Base-by-base conservation (phyloP, 2,888 invertebrate species). In the Lycocerus yunnanus region DNA sequence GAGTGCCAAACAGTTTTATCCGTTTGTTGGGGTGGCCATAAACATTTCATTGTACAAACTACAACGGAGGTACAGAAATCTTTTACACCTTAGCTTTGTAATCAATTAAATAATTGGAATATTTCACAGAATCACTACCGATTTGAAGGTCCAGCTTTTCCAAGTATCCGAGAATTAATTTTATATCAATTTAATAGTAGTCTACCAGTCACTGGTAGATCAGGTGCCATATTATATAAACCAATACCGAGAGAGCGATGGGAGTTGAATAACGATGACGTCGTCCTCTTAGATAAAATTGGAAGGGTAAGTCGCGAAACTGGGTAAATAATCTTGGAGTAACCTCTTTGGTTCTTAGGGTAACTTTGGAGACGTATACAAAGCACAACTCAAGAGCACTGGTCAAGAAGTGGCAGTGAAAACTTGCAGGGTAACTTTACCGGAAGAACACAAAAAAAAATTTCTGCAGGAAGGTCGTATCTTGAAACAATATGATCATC, bases 341-440 rank as follows among this genome's bases (percentile, higher is more conserved):
- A 15, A 43, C 67, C 60, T 61, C 74, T 61, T 65, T 58, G 24
- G 69, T 69, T 81, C 83, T 71, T 85, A 98, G 97, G 98, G 98
- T 66, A 98, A 98, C 87, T 98, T 98, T 87, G 98, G 98, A 1
- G 98, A 98, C 87, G 98, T 98, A 1, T 97, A 97, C 88, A 95
- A 95, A 87, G 98, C 97, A 3, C 92, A 94, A 72, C 89, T 97
- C 59, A 94, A 94, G 86, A 92, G 93, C 13, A 93, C 94, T 71
- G 93, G 93, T 78, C 93, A 93, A 83, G 95, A 96, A 83, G 97
- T 98, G 43, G 98, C 98, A 3, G 97, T 98, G 75, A 98, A 98
- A 89, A 98, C 98, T 0, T 98, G 98, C 85, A 91, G 96, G 76
- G 95, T 97, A 84, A 96, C 97, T 0, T 88, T 98, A 67, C 97